phyloP scores from a whole-genome alignment of 2,888 invertebrate species.

The Catocala sponsa region DNA sequence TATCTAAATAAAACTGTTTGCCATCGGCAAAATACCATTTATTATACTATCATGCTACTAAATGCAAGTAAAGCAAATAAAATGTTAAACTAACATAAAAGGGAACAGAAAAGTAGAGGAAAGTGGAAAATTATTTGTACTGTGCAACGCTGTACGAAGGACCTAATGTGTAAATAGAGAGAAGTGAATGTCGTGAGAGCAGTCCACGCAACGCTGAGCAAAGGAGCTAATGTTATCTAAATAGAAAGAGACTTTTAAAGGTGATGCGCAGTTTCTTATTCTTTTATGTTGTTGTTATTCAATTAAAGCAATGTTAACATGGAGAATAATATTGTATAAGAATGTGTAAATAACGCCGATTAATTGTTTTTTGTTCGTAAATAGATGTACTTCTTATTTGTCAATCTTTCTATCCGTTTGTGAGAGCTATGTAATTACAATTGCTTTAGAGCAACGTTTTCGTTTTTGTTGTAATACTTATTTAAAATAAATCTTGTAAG shows the following conservation, averaged over 20 bases:
- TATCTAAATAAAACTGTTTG: neutral
- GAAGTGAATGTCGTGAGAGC: neutral
- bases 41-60: neutral
- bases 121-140: neutral
- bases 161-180: constrained; percentile 14
- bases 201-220: neutral
- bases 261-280: neutral
- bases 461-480: no score
- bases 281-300: no score
- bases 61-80: neutral
- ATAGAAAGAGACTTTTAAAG: neutral
- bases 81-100: constrained; percentile 1
- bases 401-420: no score
- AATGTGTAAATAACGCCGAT: no score
- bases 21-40: neutral
- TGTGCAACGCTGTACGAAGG: neutral
- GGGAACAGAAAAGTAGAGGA: neutral
- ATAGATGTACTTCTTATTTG: no score
- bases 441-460: no score
- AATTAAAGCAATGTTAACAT: no score
- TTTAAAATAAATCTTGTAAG: no score
- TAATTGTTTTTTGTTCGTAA: no score
- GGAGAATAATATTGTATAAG: no score
- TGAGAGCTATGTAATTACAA: no score
- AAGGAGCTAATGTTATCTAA: neutral